These are phyloP conservation scores for Uromys caudimaculatus DNA, from an alignment of 2,797 vertebrate species.

Conservation along the genomic window DNA sequence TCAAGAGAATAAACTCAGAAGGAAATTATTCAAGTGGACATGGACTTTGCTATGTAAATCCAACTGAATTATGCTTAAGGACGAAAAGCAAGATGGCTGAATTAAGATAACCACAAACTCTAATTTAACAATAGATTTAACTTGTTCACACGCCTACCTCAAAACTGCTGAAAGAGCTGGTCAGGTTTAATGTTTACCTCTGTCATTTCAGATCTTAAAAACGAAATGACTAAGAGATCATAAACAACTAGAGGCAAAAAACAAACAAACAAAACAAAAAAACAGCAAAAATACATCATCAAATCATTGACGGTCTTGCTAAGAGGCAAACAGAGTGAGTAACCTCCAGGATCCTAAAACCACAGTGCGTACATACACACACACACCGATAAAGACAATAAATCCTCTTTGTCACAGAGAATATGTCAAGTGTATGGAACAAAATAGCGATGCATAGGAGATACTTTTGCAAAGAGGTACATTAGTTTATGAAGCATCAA, in stretches of 20 bases:
- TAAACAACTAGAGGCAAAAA: background rate
- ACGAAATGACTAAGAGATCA: background rate
- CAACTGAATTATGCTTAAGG: constrained; percentile 16
- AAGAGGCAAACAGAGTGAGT: background rate
- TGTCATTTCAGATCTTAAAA: constrained; percentile 19
- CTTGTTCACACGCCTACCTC: constrained; percentile 11
- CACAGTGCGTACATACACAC: background rate
- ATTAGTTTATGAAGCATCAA: background rate
- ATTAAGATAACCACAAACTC: constrained; percentile 45
- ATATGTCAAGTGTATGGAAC: background rate
- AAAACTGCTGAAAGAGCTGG: background rate
- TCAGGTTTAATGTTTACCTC: constrained; percentile 17
- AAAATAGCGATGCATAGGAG: background rate
- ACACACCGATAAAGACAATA: background rate
- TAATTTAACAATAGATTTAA: constrained; percentile 47
- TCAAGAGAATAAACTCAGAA: constrained; percentile 38
- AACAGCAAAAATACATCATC: no score
- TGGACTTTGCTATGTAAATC: constrained; percentile 27
- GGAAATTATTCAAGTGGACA: constrained; percentile 33
- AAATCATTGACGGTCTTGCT: background rate
- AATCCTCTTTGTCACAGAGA: background rate
- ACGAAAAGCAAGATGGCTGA: constrained; percentile 26
- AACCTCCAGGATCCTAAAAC: background rate
- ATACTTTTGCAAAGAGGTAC: background rate
- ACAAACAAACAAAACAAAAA: no score